Percentiles rank a stretch among this genome's conserved stretches.
Evolutionary conservation across 2,113 vertebrate genomes (phyloP).

Genomic region (Anser cygnoides): DNA sequence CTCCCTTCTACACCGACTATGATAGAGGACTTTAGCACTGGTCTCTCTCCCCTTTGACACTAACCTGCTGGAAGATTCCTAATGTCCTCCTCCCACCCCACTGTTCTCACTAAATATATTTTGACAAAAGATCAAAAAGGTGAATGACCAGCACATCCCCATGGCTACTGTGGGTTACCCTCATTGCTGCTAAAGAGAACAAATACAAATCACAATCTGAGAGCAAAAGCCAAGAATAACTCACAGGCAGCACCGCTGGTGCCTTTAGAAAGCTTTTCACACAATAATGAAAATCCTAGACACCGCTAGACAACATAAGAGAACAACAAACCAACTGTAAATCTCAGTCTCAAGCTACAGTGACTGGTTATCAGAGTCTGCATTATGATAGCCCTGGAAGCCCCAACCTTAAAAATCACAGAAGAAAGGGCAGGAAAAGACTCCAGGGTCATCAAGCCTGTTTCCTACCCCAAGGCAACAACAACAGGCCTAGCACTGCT

Average conservation of each 20-base stretch:
- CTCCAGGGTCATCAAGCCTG: neutral
- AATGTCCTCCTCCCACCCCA: neutral
- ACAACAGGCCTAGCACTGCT: neutral
- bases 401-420: neutral
- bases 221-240: neutral
- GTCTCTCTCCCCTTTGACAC: conserved; percentile 35
- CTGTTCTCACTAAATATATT: conserved; percentile 48
- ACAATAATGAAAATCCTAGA: neutral
- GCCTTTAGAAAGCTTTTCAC: neutral
- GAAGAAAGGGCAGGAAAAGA: neutral
- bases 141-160: neutral
- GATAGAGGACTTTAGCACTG: conserved; percentile 22
- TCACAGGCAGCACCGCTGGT: neutral
- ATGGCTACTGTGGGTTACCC: neutral
- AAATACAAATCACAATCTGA: neutral
- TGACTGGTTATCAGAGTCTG: neutral
- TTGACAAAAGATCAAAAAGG: conserved; percentile 34
- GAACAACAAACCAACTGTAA: neutral
- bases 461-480: neutral
- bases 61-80: neutral
- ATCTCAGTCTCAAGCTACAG: neutral
- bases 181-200: neutral
- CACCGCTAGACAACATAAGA: neutral
- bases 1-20: neutral
- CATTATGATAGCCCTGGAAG: neutral